phyloP scores from a whole-genome alignment of 2,113 vertebrate species.

The Pteronura brasiliensis region DNA sequence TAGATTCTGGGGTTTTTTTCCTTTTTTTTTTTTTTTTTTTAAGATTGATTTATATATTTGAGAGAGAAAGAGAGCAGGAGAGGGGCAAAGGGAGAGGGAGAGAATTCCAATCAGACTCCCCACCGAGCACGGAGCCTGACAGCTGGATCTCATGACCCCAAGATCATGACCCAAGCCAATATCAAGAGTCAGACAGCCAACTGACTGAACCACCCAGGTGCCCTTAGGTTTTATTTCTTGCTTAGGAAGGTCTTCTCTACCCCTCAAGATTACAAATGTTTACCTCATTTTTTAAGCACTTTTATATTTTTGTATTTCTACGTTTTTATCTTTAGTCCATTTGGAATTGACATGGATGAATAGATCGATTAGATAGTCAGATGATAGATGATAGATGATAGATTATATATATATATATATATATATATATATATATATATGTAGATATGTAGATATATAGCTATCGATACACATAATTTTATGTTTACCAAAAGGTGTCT shows the following conservation, averaged over 20 bases:
- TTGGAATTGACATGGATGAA: not conserved
- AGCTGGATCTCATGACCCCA: not conserved
- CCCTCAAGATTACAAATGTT: not conserved
- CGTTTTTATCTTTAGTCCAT: slow-evolving; percentile 17
- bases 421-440: too few relatives aligned
- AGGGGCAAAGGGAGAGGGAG: not conserved
- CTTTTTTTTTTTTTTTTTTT: not conserved
- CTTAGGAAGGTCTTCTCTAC: not conserved
- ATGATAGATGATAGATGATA: too few relatives aligned
- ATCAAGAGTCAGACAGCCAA: not conserved
- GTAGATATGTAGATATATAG: not conserved
- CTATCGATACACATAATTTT: not conserved
- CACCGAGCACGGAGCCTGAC: not conserved
- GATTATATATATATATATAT: too few relatives aligned
- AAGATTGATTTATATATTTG: not conserved
- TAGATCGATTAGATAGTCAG: too few relatives aligned
- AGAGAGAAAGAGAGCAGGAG: not conserved
- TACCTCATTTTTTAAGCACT: not conserved
- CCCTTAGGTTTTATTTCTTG: not conserved
- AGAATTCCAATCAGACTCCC: not conserved
- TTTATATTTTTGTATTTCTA: slow-evolving; percentile 23
- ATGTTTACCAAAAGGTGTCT: not conserved
- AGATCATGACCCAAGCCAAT: not conserved
- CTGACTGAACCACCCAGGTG: not conserved
- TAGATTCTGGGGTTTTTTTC: not conserved